These are phyloP conservation scores for Dysdera silvatica DNA, from an alignment of 1,140 invertebrate species.

Conservation along the genomic window DNA sequence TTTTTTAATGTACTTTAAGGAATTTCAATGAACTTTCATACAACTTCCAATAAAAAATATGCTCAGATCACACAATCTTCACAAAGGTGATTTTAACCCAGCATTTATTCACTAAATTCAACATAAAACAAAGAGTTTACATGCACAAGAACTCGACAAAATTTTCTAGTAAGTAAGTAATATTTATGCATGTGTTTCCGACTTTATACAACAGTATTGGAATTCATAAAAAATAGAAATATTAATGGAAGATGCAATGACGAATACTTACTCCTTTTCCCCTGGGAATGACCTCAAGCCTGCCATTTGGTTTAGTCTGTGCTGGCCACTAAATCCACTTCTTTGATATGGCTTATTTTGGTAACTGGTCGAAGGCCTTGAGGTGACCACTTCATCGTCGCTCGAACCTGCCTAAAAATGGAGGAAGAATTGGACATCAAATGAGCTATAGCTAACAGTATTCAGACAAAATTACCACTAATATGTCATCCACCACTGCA, in stretches of 20 bases:
- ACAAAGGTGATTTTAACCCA: too few species aligned
- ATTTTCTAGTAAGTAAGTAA: too few species aligned
- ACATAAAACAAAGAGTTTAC: not conserved
- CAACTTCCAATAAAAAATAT: too few species aligned
- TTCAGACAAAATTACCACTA: not conserved
- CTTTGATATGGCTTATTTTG: not conserved
- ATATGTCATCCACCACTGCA: not conserved
- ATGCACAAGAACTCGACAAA: too few species aligned
- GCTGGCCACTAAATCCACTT: constrained; percentile 18
- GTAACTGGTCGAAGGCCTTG: not conserved
- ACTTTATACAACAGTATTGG: not conserved
- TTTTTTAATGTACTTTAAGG: too few species aligned
- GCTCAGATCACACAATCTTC: too few species aligned
- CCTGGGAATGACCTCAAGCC: constrained; percentile 12
- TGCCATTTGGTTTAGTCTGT: constrained; percentile 14
- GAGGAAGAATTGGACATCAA: too few species aligned
- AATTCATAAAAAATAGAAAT: not conserved
- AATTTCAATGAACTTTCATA: too few species aligned
- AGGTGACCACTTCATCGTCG: constrained; percentile 24
- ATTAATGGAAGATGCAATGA: not conserved
- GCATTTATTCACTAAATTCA: too few species aligned
- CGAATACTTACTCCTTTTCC: constrained; percentile 5
- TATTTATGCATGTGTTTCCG: too few species aligned
- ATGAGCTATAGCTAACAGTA: not conserved
- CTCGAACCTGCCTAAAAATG: constrained; percentile 11